These are phyloP conservation scores for Spialia ferax DNA, from an alignment of 2,888 invertebrate species.

Conservation along the genomic window DNA sequence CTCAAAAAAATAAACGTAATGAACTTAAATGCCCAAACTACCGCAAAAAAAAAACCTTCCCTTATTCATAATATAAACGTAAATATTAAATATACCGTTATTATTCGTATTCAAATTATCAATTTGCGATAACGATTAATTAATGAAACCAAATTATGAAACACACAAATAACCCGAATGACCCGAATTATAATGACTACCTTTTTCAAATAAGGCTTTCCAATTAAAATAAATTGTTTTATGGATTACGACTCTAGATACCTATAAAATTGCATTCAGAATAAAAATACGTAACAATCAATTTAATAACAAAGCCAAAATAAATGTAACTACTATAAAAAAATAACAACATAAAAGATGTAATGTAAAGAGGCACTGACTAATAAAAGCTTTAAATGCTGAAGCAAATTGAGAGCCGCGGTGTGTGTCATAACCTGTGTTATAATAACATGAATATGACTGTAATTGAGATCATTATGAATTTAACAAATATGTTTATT, in stretches of 20 bases:
- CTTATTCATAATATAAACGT: neutral
- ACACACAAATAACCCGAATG: conserved; percentile 18
- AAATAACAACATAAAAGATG: neutral
- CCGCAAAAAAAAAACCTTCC: no score
- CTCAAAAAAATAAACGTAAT: neutral
- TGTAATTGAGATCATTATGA: neutral
- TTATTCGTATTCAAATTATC: neutral
- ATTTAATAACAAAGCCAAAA: neutral
- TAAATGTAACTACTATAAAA: neutral
- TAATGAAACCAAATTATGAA: conserved; percentile 11
- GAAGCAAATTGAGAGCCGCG: neutral
- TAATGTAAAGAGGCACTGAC: neutral
- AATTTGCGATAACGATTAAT: neutral
- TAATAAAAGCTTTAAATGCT: neutral
- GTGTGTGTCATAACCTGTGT: neutral
- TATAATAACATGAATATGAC: neutral
- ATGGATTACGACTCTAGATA: no score
- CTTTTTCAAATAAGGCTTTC: no score
- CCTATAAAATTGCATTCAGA: no score
- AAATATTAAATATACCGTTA: neutral
- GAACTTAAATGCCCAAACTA: neutral
- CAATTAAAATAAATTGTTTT: neutral
- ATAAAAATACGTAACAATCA: no score
- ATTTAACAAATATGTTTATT: neutral
- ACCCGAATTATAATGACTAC: neutral